Percentiles rank a stretch among this genome's conserved stretches.
These are phyloP conservation scores for Drosophila monieri DNA, from an alignment of 2,888 invertebrate species.

Conservation along the genomic window DNA sequence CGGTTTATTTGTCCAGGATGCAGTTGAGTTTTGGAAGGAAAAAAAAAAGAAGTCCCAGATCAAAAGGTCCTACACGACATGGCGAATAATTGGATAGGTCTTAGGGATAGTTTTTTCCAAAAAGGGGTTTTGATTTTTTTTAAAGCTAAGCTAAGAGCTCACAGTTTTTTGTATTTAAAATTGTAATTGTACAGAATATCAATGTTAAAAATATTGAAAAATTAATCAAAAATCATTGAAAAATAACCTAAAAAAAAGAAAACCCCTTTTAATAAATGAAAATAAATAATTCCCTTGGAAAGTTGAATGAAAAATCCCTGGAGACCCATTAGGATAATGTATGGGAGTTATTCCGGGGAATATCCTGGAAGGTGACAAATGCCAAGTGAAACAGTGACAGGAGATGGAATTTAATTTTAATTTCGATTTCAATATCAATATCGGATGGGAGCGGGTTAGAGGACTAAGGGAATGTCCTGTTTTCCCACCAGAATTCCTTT, in stretches of 20 bases:
- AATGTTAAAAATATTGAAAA: neutral
- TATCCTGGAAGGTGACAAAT: slow-evolving; percentile 41
- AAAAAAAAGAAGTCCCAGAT: slow-evolving; percentile 3
- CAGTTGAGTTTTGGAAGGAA: neutral
- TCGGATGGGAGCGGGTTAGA: slow-evolving; percentile 25
- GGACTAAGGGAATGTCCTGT: slow-evolving; percentile 26
- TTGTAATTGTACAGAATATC: too few relatives aligned
- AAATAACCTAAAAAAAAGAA: too few relatives aligned
- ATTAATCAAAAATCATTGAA: neutral
- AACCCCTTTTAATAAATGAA: neutral
- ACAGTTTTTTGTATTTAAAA: too few relatives aligned
- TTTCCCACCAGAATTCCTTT: slow-evolving; percentile 4
- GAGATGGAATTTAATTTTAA: slow-evolving; percentile 23
- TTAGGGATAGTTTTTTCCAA: neutral
- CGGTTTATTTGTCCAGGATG: slow-evolving; percentile 26
- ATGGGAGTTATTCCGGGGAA: slow-evolving; percentile 22
- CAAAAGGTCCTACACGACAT: slow-evolving; percentile 22
- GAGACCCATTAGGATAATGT: slow-evolving; percentile 30
- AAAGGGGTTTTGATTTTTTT: neutral
- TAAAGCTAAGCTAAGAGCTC: too few relatives aligned
- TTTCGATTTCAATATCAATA: slow-evolving; percentile 7
- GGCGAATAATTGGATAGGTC: slow-evolving; percentile 34
- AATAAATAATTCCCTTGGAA: neutral
- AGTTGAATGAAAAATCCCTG: neutral
- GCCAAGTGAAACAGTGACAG: slow-evolving; percentile 23